These are phyloP conservation scores for Tachina lurida DNA, from an alignment of 2,888 invertebrate genomes.

Conservation along the genomic window DNA sequence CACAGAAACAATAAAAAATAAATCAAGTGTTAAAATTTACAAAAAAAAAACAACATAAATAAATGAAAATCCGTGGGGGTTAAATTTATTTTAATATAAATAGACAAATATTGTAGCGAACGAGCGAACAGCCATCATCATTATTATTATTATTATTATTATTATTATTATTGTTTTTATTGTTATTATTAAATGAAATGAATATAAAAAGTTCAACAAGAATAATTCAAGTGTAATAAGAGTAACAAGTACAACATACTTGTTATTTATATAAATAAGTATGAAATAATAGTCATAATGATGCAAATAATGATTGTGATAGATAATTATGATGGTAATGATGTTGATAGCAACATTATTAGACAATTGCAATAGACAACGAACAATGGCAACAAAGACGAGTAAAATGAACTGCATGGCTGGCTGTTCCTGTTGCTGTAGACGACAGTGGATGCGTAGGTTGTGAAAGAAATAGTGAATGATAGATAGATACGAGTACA, in stretches of 20 bases:
- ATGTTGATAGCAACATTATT: conserved; percentile 35
- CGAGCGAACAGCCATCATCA: too few species aligned
- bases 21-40: conserved; percentile 10
- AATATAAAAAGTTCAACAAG: conserved; percentile 3
- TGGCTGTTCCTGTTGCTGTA: not conserved
- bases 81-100: conserved; percentile 41
- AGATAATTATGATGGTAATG: conserved; percentile 3
- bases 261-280: not conserved
- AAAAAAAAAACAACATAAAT: conserved; percentile 15
- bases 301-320: not conserved
- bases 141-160: too few species aligned
- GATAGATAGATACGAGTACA: too few species aligned
- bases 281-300: not conserved
- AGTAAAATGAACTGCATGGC: conserved; percentile 4
- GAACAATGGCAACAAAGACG: not conserved
- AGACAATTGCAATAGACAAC: conserved; percentile 32
- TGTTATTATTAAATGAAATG: conserved; percentile 19
- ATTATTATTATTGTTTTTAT: not conserved
- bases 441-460: conserved; percentile 25
- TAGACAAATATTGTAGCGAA: conserved; percentile 18
- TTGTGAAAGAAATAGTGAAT: not conserved
- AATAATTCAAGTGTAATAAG: not conserved
- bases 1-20: not conserved
- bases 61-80: conserved; percentile 26
- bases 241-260: conserved; percentile 12